Conservation (phyloP, 2,113 vertebrate genomes). For the Dromas ardeola region DNA sequence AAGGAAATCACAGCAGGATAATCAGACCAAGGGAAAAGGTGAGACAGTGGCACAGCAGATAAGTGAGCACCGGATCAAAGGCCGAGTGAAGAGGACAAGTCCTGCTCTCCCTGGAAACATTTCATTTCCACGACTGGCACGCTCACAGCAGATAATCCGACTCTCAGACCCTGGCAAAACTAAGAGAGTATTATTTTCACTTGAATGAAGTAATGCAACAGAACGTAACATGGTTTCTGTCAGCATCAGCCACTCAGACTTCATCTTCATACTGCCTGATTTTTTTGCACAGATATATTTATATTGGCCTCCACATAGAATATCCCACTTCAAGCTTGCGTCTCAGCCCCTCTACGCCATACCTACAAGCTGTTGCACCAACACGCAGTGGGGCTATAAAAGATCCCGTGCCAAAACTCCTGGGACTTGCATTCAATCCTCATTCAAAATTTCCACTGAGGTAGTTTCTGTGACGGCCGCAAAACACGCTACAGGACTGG, state of each 20-base stretch:
- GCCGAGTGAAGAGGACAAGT: neutral
- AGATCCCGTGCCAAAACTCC: neutral
- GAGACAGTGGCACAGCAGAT: neutral
- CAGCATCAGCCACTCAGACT: conserved; percentile 49
- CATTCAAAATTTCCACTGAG: neutral
- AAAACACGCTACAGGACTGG: neutral
- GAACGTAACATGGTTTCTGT: conserved; percentile 61
- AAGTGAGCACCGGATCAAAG: neutral
- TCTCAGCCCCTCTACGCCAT: neutral
- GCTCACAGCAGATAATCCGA: conserved; percentile 3
- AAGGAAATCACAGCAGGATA: neutral
- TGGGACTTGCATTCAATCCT: neutral
- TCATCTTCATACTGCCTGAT: neutral
- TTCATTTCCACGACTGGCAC: neutral
- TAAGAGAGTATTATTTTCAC: conserved; percentile 7
- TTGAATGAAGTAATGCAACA: conserved; percentile 58
- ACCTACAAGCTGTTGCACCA: neutral
- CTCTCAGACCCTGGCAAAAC: neutral
- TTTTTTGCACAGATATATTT: conserved; percentile 25
- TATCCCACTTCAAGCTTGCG: neutral
- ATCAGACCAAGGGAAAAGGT: neutral
- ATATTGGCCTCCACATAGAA: conserved; percentile 28
- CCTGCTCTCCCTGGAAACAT: neutral
- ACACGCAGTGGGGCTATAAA: neutral
- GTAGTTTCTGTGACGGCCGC: neutral